Evolutionary conservation across 1,140 invertebrate species (phyloP).

Genomic region (Thaumatotibia leucotreta): DNA sequence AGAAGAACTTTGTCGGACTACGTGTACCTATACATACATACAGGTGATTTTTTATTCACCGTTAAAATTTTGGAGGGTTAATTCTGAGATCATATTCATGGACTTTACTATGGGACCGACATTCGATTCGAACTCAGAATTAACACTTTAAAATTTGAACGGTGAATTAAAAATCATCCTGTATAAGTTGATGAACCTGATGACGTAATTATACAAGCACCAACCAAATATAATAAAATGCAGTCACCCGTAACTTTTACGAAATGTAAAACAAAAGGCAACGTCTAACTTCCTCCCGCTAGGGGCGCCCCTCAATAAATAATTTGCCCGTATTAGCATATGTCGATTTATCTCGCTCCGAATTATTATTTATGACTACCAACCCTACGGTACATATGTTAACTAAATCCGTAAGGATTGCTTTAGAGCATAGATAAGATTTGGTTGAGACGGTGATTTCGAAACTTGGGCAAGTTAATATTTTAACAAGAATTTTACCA

Average conservation of each 20-base stretch:
- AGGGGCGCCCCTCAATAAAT: conserved; percentile 55
- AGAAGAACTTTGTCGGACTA: no score
- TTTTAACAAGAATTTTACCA: not conserved
- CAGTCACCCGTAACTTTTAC: not conserved
- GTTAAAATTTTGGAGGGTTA: no score
- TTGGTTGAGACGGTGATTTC: not conserved
- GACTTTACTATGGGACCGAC: no score
- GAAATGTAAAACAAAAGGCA: not conserved
- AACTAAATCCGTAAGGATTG: conserved; percentile 45
- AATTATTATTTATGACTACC: conserved; percentile 66
- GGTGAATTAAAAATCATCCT: no score
- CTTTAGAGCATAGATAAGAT: conserved; percentile 7
- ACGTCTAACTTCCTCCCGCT: not conserved
- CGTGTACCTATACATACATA: no score
- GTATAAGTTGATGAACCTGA: no score
- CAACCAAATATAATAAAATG: not conserved
- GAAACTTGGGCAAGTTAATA: not conserved
- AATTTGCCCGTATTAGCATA: conserved; percentile 69
- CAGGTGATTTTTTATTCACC: no score
- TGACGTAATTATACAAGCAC: not conserved
- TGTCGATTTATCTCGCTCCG: conserved; percentile 65
- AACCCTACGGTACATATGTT: conserved; percentile 56
- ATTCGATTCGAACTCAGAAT: no score
- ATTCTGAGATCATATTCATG: no score
- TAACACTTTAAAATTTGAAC: no score